Evolutionary conservation across 2,888 invertebrate genomes (phyloP), one percentile per base, ranked within the genome.

Genomic region (Eristalinus aeneus): DNA sequence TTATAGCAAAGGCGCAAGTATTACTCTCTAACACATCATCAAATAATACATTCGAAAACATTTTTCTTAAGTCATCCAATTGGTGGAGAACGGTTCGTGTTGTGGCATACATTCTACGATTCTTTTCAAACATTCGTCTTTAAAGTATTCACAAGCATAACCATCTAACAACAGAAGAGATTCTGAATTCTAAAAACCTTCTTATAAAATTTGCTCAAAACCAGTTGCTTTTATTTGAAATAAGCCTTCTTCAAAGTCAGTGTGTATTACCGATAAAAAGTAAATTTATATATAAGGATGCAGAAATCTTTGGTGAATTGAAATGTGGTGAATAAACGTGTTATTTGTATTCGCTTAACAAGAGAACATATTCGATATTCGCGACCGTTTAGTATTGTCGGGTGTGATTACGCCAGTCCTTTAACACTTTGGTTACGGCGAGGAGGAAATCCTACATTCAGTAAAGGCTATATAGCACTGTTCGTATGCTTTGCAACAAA

Each of bases 401-500:
- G 75, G 8, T 68, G 77, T 12, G 79, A 88, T 23, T 79, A 82
- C 11, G 82, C 75, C 0, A 71, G 81, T 0, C 74, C n/a, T 77
- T 74, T 86, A 12, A 65, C 32, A 1, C 20, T 88, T 11, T 56
- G 81, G 12, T 10, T 75, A 20, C 53, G 22, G 22, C 64, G 71
- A 16, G 65, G 76, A 8, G 20, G 74, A 64, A 86, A 81, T 39
- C 69, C 86, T 1, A 73, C 46, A 63, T 64, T 58, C 11, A 27
- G 64, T 8, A 82, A 85, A 46, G 65, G 73, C 0, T 86, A 77
- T 86, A 77, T 80, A 5, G 80, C 74, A 4, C 8, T 80, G 0
- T 86, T 88, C 56, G 79, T 85, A 9, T 85, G 85, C 23, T 69
- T 82, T 10, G 54, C 68, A 1, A 88, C 88, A 0, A 74, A 82